Evolutionary conservation across 2,797 vertebrate genomes (phyloP).

Genomic region (Peromyscus attwateri): DNA sequence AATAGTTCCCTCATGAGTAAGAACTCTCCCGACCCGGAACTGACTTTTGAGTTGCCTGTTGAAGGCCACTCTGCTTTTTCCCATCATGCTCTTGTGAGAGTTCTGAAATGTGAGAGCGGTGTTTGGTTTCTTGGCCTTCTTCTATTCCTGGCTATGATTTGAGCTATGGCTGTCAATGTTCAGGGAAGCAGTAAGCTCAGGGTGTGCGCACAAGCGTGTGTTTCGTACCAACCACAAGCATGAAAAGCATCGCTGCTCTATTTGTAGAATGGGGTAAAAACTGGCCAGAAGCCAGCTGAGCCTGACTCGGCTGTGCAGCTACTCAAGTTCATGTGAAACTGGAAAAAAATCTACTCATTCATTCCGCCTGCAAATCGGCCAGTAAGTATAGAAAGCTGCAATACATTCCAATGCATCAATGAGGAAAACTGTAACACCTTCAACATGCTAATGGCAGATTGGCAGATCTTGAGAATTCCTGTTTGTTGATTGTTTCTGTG

Average conservation of each 20-base stretch:
- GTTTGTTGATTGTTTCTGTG: neutral
- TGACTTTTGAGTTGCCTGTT: neutral
- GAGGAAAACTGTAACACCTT: neutral
- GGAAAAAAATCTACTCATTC: neutral
- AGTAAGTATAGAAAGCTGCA: neutral
- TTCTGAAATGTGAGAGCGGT: slow-evolving; percentile 31
- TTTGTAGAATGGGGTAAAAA: neutral
- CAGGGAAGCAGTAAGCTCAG: neutral
- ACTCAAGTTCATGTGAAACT: neutral
- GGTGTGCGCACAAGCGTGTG: neutral
- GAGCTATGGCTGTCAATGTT: neutral
- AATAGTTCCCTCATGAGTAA: neutral
- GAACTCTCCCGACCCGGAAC: neutral
- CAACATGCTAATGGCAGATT: neutral
- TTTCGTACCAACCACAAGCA: neutral
- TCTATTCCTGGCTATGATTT: slow-evolving; percentile 60
- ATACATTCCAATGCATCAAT: neutral
- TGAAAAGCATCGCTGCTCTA: neutral
- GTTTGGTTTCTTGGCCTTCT: slow-evolving; percentile 37
- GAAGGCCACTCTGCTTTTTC: slow-evolving; percentile 39
- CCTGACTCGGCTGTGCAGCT: neutral
- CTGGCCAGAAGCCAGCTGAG: neutral
- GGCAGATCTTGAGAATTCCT: neutral
- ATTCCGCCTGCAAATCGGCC: neutral
- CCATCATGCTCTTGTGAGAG: neutral